These are phyloP conservation scores for Hemichromis elongatus DNA, from an alignment of 2,113 vertebrate genomes.

Conservation along the genomic window DNA sequence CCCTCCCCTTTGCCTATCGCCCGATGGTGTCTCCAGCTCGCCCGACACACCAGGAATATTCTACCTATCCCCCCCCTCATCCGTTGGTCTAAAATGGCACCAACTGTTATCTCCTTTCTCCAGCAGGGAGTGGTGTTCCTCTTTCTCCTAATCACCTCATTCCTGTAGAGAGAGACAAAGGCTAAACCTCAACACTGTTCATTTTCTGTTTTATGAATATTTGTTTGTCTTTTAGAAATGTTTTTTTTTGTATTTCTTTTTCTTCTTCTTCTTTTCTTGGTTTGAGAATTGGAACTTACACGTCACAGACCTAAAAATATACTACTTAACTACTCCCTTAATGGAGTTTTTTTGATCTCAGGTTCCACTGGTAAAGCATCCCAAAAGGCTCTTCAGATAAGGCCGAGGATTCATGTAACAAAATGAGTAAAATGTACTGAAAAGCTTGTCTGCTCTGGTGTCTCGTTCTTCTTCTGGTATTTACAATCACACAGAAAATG, in stretches of 20 bases:
- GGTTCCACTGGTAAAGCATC: slow-evolving; percentile 77
- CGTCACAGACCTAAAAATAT: slow-evolving; percentile 65
- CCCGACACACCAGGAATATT: not conserved
- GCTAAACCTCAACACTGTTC: slow-evolving; percentile 64
- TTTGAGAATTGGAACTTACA: slow-evolving; percentile 52
- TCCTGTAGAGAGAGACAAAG: slow-evolving; percentile 53
- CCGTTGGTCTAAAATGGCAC: slow-evolving; percentile 47
- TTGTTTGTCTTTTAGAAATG: slow-evolving; percentile 50
- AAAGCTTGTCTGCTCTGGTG: slow-evolving; percentile 50
- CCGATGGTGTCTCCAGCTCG: slow-evolving; percentile 8
- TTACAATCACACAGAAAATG: not conserved
- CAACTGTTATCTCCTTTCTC: slow-evolving; percentile 55
- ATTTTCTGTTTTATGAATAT: slow-evolving; percentile 43
- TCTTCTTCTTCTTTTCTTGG: slow-evolving; percentile 31
- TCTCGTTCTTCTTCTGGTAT: slow-evolving; percentile 44
- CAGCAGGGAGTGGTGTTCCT: slow-evolving; percentile 52
- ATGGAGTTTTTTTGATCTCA: slow-evolving; percentile 76
- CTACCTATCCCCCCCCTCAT: not conserved
- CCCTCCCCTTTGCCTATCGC: not conserved
- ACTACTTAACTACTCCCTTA: slow-evolving; percentile 61
- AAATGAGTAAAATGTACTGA: slow-evolving; percentile 72
- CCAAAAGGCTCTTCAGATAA: slow-evolving; percentile 67
- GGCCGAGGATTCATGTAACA: slow-evolving; percentile 73
- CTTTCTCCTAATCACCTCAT: slow-evolving; percentile 46
- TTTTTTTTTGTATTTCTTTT: slow-evolving; percentile 16